phyloP scores from a whole-genome alignment of 1,140 invertebrate species.

The Agrypnia vestita region DNA sequence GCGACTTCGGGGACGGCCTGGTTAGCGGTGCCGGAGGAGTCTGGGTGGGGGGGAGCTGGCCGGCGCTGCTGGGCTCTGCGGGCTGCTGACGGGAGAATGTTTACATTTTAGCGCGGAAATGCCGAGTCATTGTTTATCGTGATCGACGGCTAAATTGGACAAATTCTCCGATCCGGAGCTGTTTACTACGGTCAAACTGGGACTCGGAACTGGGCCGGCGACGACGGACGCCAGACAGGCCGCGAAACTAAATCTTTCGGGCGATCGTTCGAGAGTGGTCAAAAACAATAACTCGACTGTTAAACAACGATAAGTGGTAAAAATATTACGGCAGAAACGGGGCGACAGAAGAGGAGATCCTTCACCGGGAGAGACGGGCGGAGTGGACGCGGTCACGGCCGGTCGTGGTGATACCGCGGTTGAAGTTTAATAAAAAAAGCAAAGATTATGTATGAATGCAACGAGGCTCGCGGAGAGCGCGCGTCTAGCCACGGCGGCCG shows the following conservation, averaged over 20 bases:
- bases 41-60: not conserved
- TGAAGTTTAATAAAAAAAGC: conserved; percentile 54
- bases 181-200: not conserved
- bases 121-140: no score
- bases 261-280: no score
- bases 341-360: conserved; percentile 44
- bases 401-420: conserved; percentile 26
- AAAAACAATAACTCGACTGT: not conserved
- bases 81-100: not conserved
- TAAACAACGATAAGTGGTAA: conserved; percentile 5
- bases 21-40: not conserved
- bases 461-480: conserved; percentile 55
- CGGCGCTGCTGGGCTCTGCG: not conserved
- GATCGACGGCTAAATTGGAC: no score
- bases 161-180: not conserved
- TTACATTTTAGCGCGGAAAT: not conserved
- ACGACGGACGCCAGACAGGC: not conserved
- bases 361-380: conserved; percentile 44
- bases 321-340: conserved; percentile 49
- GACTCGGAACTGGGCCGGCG: no score
- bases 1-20: conserved; percentile 52
- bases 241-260: not conserved
- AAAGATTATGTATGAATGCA: conserved; percentile 49
- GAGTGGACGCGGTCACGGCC: conserved; percentile 44
- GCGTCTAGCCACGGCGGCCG: conserved; percentile 61